These are phyloP conservation scores for Ophion slaviceki DNA, from an alignment of 2,888 invertebrate species.

Conservation along the genomic window DNA sequence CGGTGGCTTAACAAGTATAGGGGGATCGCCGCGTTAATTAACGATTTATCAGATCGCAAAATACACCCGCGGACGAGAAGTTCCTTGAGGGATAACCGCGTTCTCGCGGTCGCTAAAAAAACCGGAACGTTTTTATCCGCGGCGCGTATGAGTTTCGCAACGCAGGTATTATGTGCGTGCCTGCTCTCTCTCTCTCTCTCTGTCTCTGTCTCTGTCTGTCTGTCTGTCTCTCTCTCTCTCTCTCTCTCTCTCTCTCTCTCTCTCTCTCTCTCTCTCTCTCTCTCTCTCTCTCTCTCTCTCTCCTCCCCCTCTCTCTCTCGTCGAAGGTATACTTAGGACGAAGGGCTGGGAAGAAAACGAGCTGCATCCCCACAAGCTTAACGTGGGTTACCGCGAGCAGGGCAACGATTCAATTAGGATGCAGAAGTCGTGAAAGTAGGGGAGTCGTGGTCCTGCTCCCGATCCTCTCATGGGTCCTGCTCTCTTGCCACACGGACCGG, in stretches of 20 bases:
- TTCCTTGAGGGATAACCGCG: conserved; percentile 30
- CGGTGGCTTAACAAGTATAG: not conserved
- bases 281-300: no score
- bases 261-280: no score
- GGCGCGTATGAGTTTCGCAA: conserved; percentile 18
- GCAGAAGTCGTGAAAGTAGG: conserved; percentile 66
- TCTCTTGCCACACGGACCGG: conserved; percentile 56
- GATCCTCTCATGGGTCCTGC: conserved; percentile 34
- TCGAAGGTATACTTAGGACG: no score
- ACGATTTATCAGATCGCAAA: conserved; percentile 62
- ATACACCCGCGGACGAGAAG: conserved; percentile 37
- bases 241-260: no score
- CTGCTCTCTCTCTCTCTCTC: no score
- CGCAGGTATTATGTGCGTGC: conserved; percentile 6
- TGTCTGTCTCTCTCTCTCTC: no score
- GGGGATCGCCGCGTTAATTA: conserved; percentile 39
- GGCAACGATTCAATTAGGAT: conserved; percentile 73
- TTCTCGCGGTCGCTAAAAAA: conserved; percentile 18
- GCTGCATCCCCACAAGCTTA: no score
- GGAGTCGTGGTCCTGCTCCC: conserved; percentile 36
- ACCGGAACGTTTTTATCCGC: conserved; percentile 32
- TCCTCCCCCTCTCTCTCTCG: no score
- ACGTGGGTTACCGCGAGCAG: conserved; percentile 50
- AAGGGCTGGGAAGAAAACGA: no score
- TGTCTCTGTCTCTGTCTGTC: no score